Conservation (phyloP, 1,140 invertebrate genomes). For the Acromyrmex echinatior region DNA sequence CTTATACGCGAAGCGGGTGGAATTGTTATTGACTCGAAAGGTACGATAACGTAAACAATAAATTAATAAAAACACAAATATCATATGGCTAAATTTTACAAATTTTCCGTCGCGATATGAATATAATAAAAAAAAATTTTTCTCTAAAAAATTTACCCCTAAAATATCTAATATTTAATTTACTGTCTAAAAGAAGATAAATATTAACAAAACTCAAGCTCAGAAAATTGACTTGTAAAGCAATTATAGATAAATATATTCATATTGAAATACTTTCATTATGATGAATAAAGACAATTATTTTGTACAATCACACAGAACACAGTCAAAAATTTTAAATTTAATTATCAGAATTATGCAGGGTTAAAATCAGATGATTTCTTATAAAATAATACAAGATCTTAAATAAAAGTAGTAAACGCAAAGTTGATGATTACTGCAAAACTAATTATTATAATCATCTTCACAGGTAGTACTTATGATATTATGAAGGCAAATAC, state of each 20-base stretch:
- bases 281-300: too few species aligned
- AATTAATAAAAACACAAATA: not conserved
- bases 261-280: constrained; percentile 7
- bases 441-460: constrained; percentile 40
- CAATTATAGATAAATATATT: not conserved
- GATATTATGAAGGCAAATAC: constrained; percentile 89
- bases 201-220: not conserved
- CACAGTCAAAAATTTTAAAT: constrained; percentile 12
- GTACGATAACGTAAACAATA: constrained; percentile 78
- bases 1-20: constrained; percentile 94
- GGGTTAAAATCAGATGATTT: not conserved
- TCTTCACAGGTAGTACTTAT: constrained; percentile 87
- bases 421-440: not conserved
- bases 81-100: not conserved
- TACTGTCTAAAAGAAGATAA: not conserved
- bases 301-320: not conserved
- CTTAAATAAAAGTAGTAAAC: not conserved
- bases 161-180: not conserved
- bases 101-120: not conserved
- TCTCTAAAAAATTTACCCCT: not conserved
- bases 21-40: constrained; percentile 88
- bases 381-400: not conserved
- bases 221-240: not conserved
- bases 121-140: not conserved
- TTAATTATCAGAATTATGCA: not conserved